Evolutionary conservation across 2,888 invertebrate genomes (phyloP).

Genomic region (Tupiocoris notatus): DNA sequence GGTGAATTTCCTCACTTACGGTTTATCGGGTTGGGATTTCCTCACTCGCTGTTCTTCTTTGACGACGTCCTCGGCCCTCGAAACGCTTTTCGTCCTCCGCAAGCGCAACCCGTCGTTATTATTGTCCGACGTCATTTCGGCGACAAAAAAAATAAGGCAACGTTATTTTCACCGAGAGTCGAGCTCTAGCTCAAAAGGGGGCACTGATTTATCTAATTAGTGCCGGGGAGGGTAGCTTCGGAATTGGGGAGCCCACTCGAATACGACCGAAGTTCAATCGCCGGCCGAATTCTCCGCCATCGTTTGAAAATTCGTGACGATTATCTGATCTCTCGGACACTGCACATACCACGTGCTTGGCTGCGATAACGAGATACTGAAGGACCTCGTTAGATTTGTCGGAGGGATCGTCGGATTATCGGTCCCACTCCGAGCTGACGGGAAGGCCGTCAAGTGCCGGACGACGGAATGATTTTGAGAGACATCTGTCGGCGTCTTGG

Average conservation of each 20-base stretch:
- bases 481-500: too few relatives aligned
- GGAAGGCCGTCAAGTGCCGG: neutral
- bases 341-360: constrained; percentile 18
- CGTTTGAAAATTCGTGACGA: neutral
- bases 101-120: constrained; percentile 56
- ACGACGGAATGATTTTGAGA: too few relatives aligned
- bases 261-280: constrained; percentile 35
- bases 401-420: neutral
- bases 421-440: neutral
- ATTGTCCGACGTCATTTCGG: constrained; percentile 45
- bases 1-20: constrained; percentile 64
- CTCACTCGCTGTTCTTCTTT: constrained; percentile 76
- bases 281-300: constrained; percentile 1
- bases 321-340: neutral
- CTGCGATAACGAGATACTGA: constrained; percentile 16
- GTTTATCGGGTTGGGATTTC: constrained; percentile 78
- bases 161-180: neutral
- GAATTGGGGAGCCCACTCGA: constrained; percentile 4
- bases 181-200: neutral
- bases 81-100: constrained; percentile 76
- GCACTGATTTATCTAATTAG: constrained; percentile 26
- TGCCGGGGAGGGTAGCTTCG: constrained; percentile 5
- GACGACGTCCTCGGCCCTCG: constrained; percentile 82
- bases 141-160: neutral
- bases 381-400: constrained; percentile 4